Evolutionary conservation across 2,113 vertebrate genomes (phyloP).

Genomic region (Hemiprocne comata): DNA sequence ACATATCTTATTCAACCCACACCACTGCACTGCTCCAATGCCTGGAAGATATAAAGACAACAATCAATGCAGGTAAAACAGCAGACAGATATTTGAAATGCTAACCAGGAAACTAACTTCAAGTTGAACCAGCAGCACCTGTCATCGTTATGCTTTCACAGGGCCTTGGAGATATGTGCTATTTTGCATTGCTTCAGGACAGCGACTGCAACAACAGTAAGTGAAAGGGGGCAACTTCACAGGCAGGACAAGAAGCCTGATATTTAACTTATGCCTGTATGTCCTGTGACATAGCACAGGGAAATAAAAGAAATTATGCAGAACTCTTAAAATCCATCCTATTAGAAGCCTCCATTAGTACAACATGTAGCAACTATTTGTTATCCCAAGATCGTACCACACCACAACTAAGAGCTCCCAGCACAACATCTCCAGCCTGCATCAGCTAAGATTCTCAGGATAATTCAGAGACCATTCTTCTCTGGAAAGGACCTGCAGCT

Average conservation of each 20-base stretch:
- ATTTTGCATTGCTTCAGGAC: neutral
- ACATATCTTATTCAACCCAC: neutral
- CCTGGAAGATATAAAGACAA: neutral
- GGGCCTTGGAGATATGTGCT: rapidly evolving
- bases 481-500: neutral
- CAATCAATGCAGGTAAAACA: neutral
- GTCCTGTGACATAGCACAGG: rapidly evolving
- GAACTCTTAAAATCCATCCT: neutral
- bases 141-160: neutral
- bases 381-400: rapidly evolving
- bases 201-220: neutral
- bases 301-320: neutral
- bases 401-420: neutral
- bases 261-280: neutral
- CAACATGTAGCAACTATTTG: neutral
- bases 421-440: neutral
- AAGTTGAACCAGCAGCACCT: neutral
- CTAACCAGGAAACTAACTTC: neutral
- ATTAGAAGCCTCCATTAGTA: neutral
- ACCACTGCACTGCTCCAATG: neutral
- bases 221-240: neutral
- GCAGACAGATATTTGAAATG: neutral
- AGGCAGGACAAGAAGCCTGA: neutral
- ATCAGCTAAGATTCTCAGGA: neutral
- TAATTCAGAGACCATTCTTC: neutral